Evolutionary conservation across 2,113 vertebrate genomes (phyloP).

Genomic region (Jaculus jaculus): DNA sequence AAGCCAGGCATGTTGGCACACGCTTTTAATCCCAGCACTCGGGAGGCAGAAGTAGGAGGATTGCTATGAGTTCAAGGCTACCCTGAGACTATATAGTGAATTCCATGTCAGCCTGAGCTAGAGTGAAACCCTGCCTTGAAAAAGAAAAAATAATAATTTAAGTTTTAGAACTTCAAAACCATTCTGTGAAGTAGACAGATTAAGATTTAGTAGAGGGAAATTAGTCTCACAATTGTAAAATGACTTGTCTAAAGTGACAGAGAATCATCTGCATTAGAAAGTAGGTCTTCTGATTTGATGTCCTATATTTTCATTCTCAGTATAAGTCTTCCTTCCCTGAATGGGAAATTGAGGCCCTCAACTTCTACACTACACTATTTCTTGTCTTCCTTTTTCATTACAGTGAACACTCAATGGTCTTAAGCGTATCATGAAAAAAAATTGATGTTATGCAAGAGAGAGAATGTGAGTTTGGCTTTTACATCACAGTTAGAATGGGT

Average conservation of each 20-base stretch:
- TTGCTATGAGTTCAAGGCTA: no score
- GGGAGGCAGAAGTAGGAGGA: no score
- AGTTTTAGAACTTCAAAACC: neutral
- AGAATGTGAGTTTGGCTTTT: slow-evolving; percentile 33
- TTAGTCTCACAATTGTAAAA: slow-evolving; percentile 32
- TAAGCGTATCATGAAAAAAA: slow-evolving; percentile 10
- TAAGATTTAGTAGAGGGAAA: neutral
- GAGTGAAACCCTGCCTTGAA: neutral
- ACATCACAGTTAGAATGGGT: neutral
- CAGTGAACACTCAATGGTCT: slow-evolving; percentile 10
- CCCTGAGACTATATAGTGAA: no score
- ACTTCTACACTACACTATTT: neutral
- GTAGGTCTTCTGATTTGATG: neutral
- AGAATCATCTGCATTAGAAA: neutral
- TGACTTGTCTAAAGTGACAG: neutral
- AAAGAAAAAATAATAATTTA: neutral
- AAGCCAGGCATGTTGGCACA: neutral
- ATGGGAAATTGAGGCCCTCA: slow-evolving; percentile 3
- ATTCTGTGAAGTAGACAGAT: neutral
- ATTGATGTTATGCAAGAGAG: neutral
- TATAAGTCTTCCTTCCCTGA: neutral
- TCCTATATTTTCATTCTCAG: neutral
- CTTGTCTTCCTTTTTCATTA: neutral
- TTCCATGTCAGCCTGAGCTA: no score
- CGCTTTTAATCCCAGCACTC: no score